Evolutionary conservation across 2,888 invertebrate species (phyloP).

Genomic region (Lypha dubia): DNA sequence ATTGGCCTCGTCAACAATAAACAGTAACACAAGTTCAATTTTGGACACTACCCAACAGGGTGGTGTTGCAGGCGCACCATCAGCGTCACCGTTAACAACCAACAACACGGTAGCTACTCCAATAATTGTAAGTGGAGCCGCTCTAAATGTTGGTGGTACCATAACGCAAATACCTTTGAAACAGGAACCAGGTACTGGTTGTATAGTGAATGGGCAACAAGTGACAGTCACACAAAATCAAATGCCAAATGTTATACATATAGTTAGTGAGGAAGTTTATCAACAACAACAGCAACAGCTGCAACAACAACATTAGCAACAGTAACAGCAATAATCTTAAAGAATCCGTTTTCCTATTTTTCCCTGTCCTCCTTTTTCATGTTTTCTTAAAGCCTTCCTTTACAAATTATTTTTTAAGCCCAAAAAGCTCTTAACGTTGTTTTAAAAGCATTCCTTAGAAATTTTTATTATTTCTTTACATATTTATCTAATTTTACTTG

Average conservation of each 20-base stretch:
- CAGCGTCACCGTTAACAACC: slow-evolving; percentile 61
- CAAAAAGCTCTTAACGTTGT: slow-evolving; percentile 16
- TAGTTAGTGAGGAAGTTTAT: slow-evolving; percentile 80
- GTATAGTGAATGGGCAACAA: slow-evolving; percentile 65
- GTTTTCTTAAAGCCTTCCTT: slow-evolving; percentile 16
- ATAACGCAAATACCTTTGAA: slow-evolving; percentile 71
- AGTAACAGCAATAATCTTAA: slow-evolving; percentile 76
- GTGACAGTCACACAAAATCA: slow-evolving; percentile 55
- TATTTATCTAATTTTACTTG: slow-evolving; percentile 24
- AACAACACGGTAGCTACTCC: slow-evolving; percentile 71
- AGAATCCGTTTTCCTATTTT: background rate
- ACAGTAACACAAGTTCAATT: slow-evolving; percentile 48
- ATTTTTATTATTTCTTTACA: background rate
- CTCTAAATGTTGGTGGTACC: slow-evolving; percentile 53
- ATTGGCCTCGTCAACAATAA: slow-evolving; percentile 66
- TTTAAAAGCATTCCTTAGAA: slow-evolving; percentile 46
- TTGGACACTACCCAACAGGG: slow-evolving; percentile 45
- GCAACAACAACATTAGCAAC: slow-evolving; percentile 73
- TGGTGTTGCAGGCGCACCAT: slow-evolving; percentile 38
- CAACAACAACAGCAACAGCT: slow-evolving; percentile 76
- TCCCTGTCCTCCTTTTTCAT: background rate
- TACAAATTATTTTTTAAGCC: slow-evolving; percentile 6
- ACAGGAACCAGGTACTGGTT: slow-evolving; percentile 71
- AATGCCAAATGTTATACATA: slow-evolving; percentile 80
- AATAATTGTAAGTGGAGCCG: slow-evolving; percentile 73